phyloP scores from a whole-genome alignment of 2,113 vertebrate species.

The Grus americana region DNA sequence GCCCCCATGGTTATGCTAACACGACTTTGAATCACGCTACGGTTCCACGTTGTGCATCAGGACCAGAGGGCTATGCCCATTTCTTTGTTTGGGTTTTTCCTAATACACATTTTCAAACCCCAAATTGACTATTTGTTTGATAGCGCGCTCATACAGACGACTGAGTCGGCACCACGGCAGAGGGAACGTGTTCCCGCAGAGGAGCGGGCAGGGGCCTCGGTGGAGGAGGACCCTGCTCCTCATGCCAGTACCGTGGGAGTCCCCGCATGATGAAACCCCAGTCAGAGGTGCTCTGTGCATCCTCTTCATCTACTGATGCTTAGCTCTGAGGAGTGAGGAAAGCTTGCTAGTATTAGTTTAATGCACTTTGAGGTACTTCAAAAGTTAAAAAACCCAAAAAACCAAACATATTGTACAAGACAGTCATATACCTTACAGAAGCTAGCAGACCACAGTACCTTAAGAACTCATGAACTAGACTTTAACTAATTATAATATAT shows the following conservation, averaged over 20 bases:
- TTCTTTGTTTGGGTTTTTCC: neutral
- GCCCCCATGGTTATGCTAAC: neutral
- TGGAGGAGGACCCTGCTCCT: neutral
- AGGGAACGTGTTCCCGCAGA: accelerated
- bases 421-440: neutral
- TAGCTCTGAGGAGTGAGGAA: neutral
- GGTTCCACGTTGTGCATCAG: accelerated
- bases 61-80: neutral
- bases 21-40: neutral
- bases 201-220: accelerated
- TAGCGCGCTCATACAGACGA: neutral
- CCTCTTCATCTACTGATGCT: neutral
- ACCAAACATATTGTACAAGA: neutral
- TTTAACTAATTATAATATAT: neutral
- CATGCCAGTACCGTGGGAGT: accelerated
- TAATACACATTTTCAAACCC: neutral
- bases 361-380: neutral
- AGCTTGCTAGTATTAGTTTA: neutral
- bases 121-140: neutral
- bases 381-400: neutral
- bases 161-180: accelerated
- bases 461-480: neutral
- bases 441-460: neutral
- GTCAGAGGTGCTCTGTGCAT: neutral
- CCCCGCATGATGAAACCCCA: accelerated